phyloP scores from a whole-genome alignment of 2,888 invertebrate genomes.

The Flexamia atlantica region DNA sequence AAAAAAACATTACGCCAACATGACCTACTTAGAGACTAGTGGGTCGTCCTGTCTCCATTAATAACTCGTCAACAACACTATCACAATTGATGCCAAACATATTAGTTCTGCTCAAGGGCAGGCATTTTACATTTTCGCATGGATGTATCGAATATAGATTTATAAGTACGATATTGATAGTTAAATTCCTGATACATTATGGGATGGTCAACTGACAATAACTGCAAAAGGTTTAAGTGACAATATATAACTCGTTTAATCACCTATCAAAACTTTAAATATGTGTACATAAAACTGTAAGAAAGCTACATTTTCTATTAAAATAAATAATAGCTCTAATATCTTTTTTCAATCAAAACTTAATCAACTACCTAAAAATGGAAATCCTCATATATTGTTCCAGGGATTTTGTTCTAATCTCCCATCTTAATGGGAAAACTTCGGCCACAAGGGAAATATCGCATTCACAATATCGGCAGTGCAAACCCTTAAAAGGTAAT shows the following conservation, averaged over 20 bases:
- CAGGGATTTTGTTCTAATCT: slow-evolving; percentile 1
- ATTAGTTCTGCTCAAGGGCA: background rate
- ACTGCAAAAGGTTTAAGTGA: too few relatives aligned
- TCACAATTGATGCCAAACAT: background rate
- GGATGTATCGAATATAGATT: too few relatives aligned
- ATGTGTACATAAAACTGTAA: too few relatives aligned
- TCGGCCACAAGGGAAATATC: slow-evolving; percentile 8
- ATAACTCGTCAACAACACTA: slow-evolving; percentile 31
- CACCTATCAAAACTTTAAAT: too few relatives aligned
- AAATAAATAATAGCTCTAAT: too few relatives aligned
- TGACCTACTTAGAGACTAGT: background rate
- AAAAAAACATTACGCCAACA: background rate
- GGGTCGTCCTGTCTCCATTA: background rate
- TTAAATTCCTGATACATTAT: too few relatives aligned
- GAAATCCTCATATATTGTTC: background rate
- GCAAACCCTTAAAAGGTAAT: background rate
- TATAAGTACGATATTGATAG: too few relatives aligned
- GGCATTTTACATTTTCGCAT: too few relatives aligned
- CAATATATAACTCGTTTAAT: too few relatives aligned
- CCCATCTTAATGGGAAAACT: background rate
- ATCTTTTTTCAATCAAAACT: too few relatives aligned
- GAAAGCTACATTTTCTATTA: too few relatives aligned
- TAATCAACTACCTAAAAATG: background rate
- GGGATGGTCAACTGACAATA: too few relatives aligned
- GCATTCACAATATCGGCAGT: background rate